Conservation (phyloP, 2,888 invertebrate species). For the Nemurella pictetii region DNA sequence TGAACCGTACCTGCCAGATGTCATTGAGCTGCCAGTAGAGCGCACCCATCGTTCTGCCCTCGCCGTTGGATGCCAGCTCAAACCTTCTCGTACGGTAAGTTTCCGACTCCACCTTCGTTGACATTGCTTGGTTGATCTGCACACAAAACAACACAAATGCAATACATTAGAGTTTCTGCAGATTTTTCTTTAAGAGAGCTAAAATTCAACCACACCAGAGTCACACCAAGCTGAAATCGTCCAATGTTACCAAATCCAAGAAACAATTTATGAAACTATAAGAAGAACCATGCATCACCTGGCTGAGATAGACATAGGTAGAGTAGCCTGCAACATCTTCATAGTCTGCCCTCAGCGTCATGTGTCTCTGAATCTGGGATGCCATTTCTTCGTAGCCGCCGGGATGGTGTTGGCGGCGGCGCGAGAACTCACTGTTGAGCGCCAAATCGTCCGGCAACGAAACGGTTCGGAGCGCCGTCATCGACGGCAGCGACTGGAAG, state of each 20-base stretch:
- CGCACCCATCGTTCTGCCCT: constrained; percentile 90
- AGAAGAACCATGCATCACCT: too few species aligned
- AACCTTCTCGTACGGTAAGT: constrained; percentile 68
- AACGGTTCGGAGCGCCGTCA: constrained; percentile 66
- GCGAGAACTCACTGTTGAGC: constrained; percentile 62
- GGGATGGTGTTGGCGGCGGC: constrained; percentile 86
- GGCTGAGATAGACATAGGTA: constrained; percentile 79
- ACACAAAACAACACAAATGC: too few species aligned
- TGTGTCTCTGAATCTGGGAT: constrained; percentile 63
- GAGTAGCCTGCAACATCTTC: constrained; percentile 56
- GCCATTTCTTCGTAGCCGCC: constrained; percentile 68
- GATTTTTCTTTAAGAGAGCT: too few species aligned
- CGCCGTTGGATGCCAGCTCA: constrained; percentile 54
- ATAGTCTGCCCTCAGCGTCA: constrained; percentile 59
- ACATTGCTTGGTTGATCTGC: constrained; percentile 77
- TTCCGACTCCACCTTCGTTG: constrained; percentile 84
- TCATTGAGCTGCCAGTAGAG: constrained; percentile 98
- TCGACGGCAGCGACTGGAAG: constrained; percentile 84
- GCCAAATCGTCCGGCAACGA: constrained; percentile 53
- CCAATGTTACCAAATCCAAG: too few species aligned
- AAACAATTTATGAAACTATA: too few species aligned
- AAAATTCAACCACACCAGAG: too few species aligned
- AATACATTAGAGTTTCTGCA: too few species aligned
- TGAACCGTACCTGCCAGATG: constrained; percentile 67
- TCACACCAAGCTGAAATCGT: too few species aligned